Percentiles rank a stretch among this genome's conserved stretches.
Conservation (phyloP, 2,888 invertebrate species). For the Macrosiphum euphorbiae region DNA sequence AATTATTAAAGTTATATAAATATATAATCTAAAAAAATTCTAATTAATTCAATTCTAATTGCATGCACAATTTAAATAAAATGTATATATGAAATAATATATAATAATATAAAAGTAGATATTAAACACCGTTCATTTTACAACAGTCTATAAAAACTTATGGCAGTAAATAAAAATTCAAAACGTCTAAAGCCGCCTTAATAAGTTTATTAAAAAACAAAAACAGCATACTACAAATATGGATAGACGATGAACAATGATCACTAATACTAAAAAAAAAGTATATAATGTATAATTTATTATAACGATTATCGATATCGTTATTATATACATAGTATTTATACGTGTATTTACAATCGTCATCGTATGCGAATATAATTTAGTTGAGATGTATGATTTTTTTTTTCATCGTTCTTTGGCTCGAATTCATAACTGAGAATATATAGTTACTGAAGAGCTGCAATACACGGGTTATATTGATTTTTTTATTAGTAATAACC, state of each 20-base stretch:
- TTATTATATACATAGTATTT: neutral
- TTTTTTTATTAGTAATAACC: constrained; percentile 52
- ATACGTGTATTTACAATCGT: constrained; percentile 6
- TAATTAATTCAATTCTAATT: neutral
- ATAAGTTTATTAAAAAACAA: constrained; percentile 6
- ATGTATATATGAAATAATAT: neutral
- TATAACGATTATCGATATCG: constrained; percentile 44
- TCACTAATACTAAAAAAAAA: neutral
- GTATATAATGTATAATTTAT: neutral
- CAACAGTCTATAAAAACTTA: neutral
- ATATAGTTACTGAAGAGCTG: constrained; percentile 12
- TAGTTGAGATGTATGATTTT: constrained; percentile 54
- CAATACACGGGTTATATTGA: constrained; percentile 17
- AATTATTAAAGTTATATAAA: neutral
- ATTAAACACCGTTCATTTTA: neutral
- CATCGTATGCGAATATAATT: constrained; percentile 16
- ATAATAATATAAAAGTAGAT: neutral
- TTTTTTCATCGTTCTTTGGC: constrained; percentile 28
- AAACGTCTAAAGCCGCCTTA: neutral
- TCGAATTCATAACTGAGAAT: constrained; percentile 58
- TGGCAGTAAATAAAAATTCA: neutral
- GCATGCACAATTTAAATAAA: neutral
- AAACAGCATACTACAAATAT: constrained; percentile 34
- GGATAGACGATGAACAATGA: constrained; percentile 1
- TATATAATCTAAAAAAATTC: neutral